Evolutionary conservation across 2,888 invertebrate species (phyloP), one percentile per base, ranked within the genome.

Genomic region (Scaptomyza caliginosa): DNA sequence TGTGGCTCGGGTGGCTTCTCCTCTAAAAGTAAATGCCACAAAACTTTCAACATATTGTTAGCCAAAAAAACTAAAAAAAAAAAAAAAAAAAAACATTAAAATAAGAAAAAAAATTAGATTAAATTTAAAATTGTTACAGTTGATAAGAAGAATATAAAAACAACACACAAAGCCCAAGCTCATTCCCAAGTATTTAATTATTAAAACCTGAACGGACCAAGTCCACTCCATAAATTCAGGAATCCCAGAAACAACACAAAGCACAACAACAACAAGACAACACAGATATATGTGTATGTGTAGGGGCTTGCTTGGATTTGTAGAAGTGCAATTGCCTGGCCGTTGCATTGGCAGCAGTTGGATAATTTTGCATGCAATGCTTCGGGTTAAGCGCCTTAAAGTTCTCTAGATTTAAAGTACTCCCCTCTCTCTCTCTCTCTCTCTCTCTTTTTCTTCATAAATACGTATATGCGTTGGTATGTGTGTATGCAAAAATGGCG

Each of bases 401-500:
- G 40, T 52, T 63, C 13, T 43, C 28, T 36, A 52, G 51, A 60
- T 46, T 70, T 59, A 36, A 70, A 55, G 46, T 51, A 46, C 17
- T 54, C 36, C 30, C 34, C 36, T 8, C 24, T n/a, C n/a, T n/a
- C n/a, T n/a, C n/a, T n/a, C n/a, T n/a, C n/a, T n/a, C n/a, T n/a
- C n/a, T n/a, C n/a, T n/a, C n/a, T n/a, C 21, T 48, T 26, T 16
- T 8, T 17, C 30, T 4, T 16, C 2, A 10, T 46, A 34, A 11
- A n/a, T 32, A 2, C 42, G 8, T 39, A 7, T 51, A 10, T 17
- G 21, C 32, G 30, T 16, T 38, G 11, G 13, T 36, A 8, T 36
- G n/a, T 49, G 21, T 52, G 2, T 24, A 74, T 71, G 74, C 71
- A 68, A 68, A 71, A 74, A 58, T 68, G 28, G 63, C 46, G 69